phyloP scores from a whole-genome alignment of 2,888 invertebrate species.

The Drosophila rubida region DNA sequence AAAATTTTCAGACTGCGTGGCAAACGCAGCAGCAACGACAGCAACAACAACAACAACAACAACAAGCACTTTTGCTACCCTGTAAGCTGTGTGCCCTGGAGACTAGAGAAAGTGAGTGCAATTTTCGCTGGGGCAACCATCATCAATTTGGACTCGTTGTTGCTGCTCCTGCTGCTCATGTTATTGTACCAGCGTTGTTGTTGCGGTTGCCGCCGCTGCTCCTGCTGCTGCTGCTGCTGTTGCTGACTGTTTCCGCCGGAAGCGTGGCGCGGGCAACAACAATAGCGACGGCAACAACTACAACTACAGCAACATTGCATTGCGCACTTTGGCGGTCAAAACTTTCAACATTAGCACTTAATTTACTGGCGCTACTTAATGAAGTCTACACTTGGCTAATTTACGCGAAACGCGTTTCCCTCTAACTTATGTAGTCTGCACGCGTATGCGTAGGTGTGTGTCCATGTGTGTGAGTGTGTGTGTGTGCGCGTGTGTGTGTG shows the following conservation, averaged over 20 bases:
- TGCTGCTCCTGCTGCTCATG: constrained; percentile 30
- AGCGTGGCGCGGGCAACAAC: constrained; percentile 55
- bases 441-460: background rate
- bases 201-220: constrained; percentile 18
- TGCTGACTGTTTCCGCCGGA: constrained; percentile 69
- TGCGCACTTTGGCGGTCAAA: constrained; percentile 70
- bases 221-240: constrained; percentile 41
- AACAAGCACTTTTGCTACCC: constrained; percentile 4
- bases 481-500: background rate
- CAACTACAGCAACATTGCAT: constrained; percentile 50
- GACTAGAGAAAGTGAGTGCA: constrained; percentile 75
- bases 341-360: constrained; percentile 80
- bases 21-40: constrained; percentile 45
- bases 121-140: constrained; percentile 71
- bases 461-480: constrained; percentile 1
- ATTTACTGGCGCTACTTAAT: constrained; percentile 81
- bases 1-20: constrained; percentile 79
- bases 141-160: constrained; percentile 69
- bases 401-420: constrained; percentile 67
- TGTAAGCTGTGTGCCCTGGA: constrained; percentile 28
- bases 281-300: constrained; percentile 34
- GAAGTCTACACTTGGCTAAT: constrained; percentile 80
- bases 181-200: constrained; percentile 28
- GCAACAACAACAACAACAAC: constrained; percentile 8
- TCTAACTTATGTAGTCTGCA: constrained; percentile 15